Base-by-base conservation (phyloP, 2,113 vertebrate species). In the Grammomys dolichurus region DNA sequence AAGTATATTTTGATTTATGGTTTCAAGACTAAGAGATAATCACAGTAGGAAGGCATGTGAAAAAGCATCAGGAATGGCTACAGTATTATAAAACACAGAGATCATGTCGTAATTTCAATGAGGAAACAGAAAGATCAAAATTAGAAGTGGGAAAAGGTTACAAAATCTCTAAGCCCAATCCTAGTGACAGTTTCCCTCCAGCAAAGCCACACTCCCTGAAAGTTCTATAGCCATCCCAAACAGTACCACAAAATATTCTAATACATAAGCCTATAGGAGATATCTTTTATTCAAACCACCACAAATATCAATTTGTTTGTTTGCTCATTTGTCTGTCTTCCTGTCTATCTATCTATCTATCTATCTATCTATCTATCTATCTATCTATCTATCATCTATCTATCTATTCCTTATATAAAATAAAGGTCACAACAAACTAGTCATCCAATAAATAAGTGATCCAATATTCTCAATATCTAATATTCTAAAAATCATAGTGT, bases 301-400 rank as follows among this genome's bases (percentile, higher is more conserved):
- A 22, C 9, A 16, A 60, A 40, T 16, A 60, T 1, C 36, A 6
- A 22, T 20, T 12, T 33, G 0, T 78, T 33, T 54, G 2, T 81
- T n/a, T 58, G 3, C 33, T 28, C 33, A 10, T 67, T 80, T 96
- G 54, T 17, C 16, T 72, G 2, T 19, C 5, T 69, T 2, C 24
- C 2, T 26, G 24, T 28, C 0, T 69, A 69, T 33, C 0, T 69
- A 33, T 69, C 1, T 69, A 28, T 67, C 4, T 67, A 31, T 67
- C 28, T 67, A 31, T 67, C 4, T 67, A 36, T 69, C 31, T 70
- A 17, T 70, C 11, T 70, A 17, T 70, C 14, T 70, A 17, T 70
- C 33, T 70, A 17, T 70, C 69, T 70, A 19, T 78, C 28, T 51
- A 31, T 80, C 51, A 17, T 70, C 69, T 70, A 19, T 78, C 28